Base-by-base conservation (phyloP, 1,140 invertebrate species). In the Stegodyphus mimosarum region DNA sequence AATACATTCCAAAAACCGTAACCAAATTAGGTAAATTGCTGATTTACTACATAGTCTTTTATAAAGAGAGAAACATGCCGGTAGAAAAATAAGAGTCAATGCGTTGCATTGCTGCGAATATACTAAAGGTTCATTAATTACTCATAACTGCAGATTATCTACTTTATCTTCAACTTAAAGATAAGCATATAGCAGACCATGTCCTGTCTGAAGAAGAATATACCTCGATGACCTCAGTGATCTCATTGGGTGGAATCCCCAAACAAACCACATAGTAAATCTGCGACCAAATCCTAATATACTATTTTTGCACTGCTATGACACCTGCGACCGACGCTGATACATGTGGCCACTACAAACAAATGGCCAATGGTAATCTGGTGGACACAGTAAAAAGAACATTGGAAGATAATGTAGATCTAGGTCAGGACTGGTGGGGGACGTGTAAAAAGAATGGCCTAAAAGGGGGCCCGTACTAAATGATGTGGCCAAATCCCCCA, bases 311-410 rank as follows among this genome's bases (percentile, higher is more conserved):
- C 64, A 48, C 3, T 50, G 13, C 13, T 80, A 71, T 80, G 77
- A 71, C 77, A 80, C 77, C 77, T 80, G 77, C 77, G 77, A 67
- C 67, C 69, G 55, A 69, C 64, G 52, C 52, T 80, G 64, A 67
- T 67, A n/a, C 77, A 71, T 78, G 11, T 33, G 50, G 11, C 66
- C 17, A 17, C 67, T 33, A 80, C 67, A 80, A 80, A 80, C 77
- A 80, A 80, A 80, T 80, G 77, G 77, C 51, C 53, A 71, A 71
- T 80, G 69, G 67, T 80, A 80, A 80, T 80, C 77, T 80, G 77
- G 53, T 52, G 64, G 77, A 71, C 67, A 53, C 49, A 60, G 53
- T 51, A 71, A 71, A 79, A 71, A 50, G n/a, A 53, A 51, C 13
- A 53, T 2, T 6, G 49, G 15, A 49, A 49, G 13, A 53, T 73